These are phyloP conservation scores for Petaurus breviceps DNA, from an alignment of 2,113 vertebrate genomes.

Conservation along the genomic window DNA sequence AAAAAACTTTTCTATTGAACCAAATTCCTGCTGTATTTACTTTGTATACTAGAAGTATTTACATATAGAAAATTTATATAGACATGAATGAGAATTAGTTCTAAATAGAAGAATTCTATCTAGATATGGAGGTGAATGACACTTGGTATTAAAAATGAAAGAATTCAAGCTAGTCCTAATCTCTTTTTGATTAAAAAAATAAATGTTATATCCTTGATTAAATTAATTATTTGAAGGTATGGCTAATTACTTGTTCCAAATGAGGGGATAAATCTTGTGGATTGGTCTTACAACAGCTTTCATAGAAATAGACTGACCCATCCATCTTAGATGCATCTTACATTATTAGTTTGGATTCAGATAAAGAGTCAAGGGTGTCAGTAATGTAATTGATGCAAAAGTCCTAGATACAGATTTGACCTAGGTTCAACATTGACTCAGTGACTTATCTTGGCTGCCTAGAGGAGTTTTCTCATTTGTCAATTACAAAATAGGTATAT, in stretches of 20 bases:
- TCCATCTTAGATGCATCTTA: slow-evolving; percentile 33
- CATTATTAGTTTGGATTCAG: slow-evolving; percentile 17
- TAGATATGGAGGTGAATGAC: neutral
- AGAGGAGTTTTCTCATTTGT: too few relatives aligned
- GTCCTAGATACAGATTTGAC: too few relatives aligned
- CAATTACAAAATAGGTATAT: too few relatives aligned
- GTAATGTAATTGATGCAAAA: neutral
- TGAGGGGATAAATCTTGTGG: slow-evolving; percentile 6
- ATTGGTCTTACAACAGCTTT: neutral
- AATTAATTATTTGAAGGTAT: slow-evolving; percentile 48
- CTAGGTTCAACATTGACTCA: too few relatives aligned
- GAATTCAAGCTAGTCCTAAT: neutral
- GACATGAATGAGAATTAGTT: neutral
- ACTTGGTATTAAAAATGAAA: slow-evolving; percentile 47
- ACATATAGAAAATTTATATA: neutral
- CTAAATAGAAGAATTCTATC: neutral
- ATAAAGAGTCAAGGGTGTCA: neutral
- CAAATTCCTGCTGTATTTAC: neutral
- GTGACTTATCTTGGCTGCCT: too few relatives aligned
- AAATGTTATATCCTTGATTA: slow-evolving; percentile 31
- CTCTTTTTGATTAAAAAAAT: slow-evolving; percentile 8
- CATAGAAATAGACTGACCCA: slow-evolving; percentile 6
- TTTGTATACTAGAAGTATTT: neutral
- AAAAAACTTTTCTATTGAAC: neutral
- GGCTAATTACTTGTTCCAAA: slow-evolving; percentile 29